These are phyloP conservation scores for Fregata magnificens DNA, from an alignment of 2,113 vertebrate genomes.

Conservation along the genomic window DNA sequence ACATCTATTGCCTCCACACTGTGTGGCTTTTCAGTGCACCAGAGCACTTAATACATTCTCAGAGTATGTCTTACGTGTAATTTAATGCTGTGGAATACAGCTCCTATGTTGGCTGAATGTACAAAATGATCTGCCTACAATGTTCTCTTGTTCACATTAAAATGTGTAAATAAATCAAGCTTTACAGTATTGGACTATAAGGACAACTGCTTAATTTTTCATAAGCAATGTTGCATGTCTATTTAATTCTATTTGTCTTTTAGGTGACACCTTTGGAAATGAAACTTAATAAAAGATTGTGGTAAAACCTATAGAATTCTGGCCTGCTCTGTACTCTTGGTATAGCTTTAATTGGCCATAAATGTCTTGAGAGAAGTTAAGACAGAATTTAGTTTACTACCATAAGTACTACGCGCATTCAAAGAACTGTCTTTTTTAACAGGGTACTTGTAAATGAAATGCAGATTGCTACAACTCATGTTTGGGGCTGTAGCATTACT, in stretches of 20 bases:
- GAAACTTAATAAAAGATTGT: slow-evolving; percentile 24
- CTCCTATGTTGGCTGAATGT: slow-evolving; percentile 11
- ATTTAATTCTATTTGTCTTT: slow-evolving; percentile 6
- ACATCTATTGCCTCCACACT: background rate
- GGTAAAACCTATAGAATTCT: background rate
- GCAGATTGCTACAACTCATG: background rate
- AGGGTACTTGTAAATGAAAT: background rate
- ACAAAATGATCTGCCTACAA: background rate
- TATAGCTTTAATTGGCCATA: background rate
- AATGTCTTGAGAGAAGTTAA: background rate
- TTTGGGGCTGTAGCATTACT: background rate
- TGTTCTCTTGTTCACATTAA: background rate
- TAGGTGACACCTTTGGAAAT: slow-evolving; percentile 13
- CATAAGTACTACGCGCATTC: background rate
- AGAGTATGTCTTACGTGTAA: background rate
- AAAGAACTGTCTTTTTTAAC: background rate
- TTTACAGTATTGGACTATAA: background rate
- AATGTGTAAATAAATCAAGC: slow-evolving; percentile 36
- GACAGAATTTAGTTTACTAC: background rate
- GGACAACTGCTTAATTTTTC: slow-evolving; percentile 18
- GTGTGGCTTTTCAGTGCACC: background rate
- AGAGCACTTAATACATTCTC: background rate
- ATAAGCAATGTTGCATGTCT: slow-evolving; percentile 4
- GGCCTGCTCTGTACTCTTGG: background rate
- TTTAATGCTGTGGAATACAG: background rate